Conservation (phyloP, 1,140 invertebrate genomes). For the Pseudachorutes palmiensis region DNA sequence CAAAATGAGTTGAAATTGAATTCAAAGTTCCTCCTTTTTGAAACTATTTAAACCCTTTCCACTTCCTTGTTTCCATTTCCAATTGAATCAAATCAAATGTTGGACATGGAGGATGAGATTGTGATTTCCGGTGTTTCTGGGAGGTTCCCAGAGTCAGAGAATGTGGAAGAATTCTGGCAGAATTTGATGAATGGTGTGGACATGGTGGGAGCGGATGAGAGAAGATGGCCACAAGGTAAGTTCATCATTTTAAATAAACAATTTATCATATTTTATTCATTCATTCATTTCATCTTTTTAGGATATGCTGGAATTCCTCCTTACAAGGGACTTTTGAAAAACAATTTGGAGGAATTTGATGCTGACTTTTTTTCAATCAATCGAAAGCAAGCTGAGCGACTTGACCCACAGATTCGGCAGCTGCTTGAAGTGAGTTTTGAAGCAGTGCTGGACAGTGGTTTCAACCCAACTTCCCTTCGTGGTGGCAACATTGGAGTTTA, state of each 20-base stretch:
- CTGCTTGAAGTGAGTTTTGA: conserved; percentile 89
- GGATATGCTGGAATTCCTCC: conserved; percentile 56
- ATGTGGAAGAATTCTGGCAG: conserved; percentile 65
- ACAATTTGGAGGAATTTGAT: conserved; percentile 73
- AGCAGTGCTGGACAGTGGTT: conserved; percentile 84
- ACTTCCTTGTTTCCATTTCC: no score
- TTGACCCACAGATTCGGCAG: conserved; percentile 89
- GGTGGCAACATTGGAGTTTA: not conserved
- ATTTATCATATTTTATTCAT: no score
- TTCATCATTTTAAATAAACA: no score
- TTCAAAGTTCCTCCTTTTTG: conserved; percentile 39
- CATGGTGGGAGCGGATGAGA: conserved; percentile 52
- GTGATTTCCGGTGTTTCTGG: conserved; percentile 75
- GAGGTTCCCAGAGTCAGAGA: conserved; percentile 74
- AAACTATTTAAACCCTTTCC: no score
- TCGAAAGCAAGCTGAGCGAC: conserved; percentile 82
- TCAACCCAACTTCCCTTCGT: not conserved
- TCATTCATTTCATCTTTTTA: no score
- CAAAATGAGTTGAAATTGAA: not conserved
- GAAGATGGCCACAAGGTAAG: conserved; percentile 51
- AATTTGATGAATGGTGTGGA: conserved; percentile 63
- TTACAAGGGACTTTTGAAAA: conserved; percentile 78
- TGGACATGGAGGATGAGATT: conserved; percentile 50
- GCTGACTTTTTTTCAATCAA: conserved; percentile 87
- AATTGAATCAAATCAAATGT: no score